A percentile compares a stretch with the other conserved stretches of the same genome.
Evolutionary conservation across 2,113 vertebrate genomes (phyloP).

Genomic region (Lanius ludovicianus): DNA sequence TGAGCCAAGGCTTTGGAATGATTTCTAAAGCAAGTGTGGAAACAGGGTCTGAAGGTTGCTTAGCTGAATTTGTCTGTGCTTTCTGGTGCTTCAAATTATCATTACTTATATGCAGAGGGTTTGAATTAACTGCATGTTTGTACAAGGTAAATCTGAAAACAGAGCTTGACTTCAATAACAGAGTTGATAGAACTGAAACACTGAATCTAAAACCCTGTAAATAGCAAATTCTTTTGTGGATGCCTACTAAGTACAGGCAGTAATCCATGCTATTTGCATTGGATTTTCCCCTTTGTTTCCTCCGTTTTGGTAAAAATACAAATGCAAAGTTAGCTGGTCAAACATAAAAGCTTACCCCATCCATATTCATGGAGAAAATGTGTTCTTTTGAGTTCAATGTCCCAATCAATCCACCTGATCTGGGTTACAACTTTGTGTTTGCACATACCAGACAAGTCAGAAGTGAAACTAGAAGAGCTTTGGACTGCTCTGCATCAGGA

Average conservation of each 20-base stretch:
- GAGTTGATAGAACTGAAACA: neutral
- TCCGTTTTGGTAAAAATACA: neutral
- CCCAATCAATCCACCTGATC: neutral
- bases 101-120: neutral
- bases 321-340: neutral
- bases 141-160: neutral
- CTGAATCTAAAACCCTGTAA: neutral
- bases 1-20: neutral
- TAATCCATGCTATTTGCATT: neutral
- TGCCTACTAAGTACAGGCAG: neutral
- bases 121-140: neutral
- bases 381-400: neutral
- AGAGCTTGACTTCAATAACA: neutral
- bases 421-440: neutral
- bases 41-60: neutral
- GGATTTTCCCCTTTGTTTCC: neutral
- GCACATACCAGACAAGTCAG: neutral
- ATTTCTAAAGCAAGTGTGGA: neutral
- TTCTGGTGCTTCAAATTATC: neutral
- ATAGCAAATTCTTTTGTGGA: neutral
- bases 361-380: neutral
- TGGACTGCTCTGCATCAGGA: accelerated
- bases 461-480: neutral
- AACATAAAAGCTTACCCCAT: neutral
- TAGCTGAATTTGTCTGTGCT: neutral